Percentiles rank a stretch among this genome's conserved stretches.
Evolutionary conservation across 2,113 vertebrate genomes (phyloP).

Genomic region (Empidonax alnorum): DNA sequence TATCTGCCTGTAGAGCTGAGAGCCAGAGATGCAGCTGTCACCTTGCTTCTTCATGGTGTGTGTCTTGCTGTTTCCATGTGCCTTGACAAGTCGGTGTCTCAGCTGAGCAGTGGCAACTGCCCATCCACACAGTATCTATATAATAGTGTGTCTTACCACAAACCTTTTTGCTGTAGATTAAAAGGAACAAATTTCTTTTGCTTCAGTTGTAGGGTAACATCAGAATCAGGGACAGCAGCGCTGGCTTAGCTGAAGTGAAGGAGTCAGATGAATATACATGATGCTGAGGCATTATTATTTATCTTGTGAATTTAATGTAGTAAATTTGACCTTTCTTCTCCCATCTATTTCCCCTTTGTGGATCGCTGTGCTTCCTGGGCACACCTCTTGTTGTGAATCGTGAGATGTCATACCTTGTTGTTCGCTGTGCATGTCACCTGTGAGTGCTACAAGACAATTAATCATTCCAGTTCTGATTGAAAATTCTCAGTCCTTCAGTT

Average conservation of each 20-base stretch:
- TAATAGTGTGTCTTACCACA: neutral
- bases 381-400: neutral
- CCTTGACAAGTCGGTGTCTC: neutral
- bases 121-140: too few species aligned
- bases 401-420: neutral
- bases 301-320: neutral
- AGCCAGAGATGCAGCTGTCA: neutral
- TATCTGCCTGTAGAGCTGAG: neutral
- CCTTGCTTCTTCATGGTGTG: neutral
- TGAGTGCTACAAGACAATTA: neutral
- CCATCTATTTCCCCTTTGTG: neutral
- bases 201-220: neutral
- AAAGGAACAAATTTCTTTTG: neutral
- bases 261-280: neutral
- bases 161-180: neutral
- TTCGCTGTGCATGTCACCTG: neutral
- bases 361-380: neutral
- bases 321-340: neutral
- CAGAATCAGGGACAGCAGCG: neutral
- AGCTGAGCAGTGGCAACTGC: neutral
- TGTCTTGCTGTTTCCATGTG: neutral
- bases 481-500: slow-evolving; percentile 13
- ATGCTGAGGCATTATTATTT: neutral
- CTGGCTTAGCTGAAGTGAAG: neutral
- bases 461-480: slow-evolving; percentile 1